These are phyloP conservation scores for Seriola aureovittata DNA, from an alignment of 2,113 vertebrate species.

Conservation along the genomic window DNA sequence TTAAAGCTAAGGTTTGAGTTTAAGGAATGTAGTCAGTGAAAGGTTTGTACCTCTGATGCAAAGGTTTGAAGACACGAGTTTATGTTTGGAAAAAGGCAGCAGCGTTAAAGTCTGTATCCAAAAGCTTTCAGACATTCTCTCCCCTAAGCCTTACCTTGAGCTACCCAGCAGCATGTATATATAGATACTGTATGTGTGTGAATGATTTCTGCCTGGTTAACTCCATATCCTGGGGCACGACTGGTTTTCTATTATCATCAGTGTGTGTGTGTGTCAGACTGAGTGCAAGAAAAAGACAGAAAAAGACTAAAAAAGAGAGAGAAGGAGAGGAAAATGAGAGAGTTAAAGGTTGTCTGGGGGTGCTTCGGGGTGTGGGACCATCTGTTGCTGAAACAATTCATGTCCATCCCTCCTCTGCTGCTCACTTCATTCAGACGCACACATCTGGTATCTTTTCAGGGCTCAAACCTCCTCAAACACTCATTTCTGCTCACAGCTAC, in stretches of 20 bases:
- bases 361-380: slow-evolving; percentile 46
- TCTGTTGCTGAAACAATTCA: slow-evolving; percentile 61
- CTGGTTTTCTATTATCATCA: slow-evolving; percentile 42
- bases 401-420: slow-evolving; percentile 30
- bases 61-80: not conserved
- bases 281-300: slow-evolving; percentile 15
- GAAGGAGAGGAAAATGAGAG: slow-evolving; percentile 5
- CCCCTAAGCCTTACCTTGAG: slow-evolving; percentile 31
- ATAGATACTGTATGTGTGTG: slow-evolving; percentile 40
- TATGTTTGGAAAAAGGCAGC: slow-evolving; percentile 13
- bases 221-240: slow-evolving; percentile 32
- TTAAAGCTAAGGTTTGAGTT: not conserved
- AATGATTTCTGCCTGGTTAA: slow-evolving; percentile 51
- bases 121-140: slow-evolving; percentile 9
- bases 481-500: too few relatives aligned
- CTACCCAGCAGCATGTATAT: slow-evolving; percentile 27
- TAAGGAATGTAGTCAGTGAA: not conserved
- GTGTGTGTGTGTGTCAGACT: slow-evolving; percentile 17
- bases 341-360: slow-evolving; percentile 22
- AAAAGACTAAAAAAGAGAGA: not conserved
- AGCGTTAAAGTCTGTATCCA: slow-evolving; percentile 6
- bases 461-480: not conserved
- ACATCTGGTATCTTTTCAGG: slow-evolving; percentile 46
- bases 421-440: slow-evolving; percentile 23
- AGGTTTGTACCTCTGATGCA: not conserved